phyloP scores from a whole-genome alignment of 2,888 invertebrate species.

The Crossocerus cetratus region DNA sequence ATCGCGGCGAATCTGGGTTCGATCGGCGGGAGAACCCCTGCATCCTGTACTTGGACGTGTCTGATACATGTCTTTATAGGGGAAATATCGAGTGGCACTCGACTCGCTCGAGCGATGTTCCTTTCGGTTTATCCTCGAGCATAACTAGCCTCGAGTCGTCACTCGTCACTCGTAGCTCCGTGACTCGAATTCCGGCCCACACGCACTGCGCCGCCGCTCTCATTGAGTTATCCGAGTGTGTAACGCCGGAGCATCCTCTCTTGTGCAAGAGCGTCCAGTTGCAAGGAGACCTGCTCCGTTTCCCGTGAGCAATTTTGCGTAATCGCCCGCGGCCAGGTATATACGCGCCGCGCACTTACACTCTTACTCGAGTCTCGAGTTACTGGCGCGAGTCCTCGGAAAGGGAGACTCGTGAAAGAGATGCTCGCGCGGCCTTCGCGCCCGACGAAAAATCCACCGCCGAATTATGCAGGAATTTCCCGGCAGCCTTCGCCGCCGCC shows the following conservation, averaged over 20 bases:
- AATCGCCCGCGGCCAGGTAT: slow-evolving; percentile 50
- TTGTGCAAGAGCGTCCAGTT: slow-evolving; percentile 56
- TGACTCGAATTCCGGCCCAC: neutral
- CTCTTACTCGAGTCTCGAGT: slow-evolving; percentile 48
- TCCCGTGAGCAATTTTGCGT: slow-evolving; percentile 72
- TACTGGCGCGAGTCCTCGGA: slow-evolving; percentile 15
- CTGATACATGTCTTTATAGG: too few relatives aligned
- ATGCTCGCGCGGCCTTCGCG: slow-evolving; percentile 22
- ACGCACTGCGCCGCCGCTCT: too few relatives aligned
- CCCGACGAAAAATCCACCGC: neutral
- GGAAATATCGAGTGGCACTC: too few relatives aligned
- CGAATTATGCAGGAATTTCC: neutral
- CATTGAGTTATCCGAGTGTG: neutral
- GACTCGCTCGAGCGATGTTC: too few relatives aligned
- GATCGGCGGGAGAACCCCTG: too few relatives aligned
- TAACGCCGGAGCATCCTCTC: slow-evolving; percentile 46
- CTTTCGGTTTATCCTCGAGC: too few relatives aligned
- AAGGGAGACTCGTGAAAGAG: slow-evolving; percentile 5
- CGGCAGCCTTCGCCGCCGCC: too few relatives aligned
- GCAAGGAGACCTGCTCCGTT: slow-evolving; percentile 63
- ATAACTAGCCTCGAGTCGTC: too few relatives aligned
- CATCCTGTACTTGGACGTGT: too few relatives aligned
- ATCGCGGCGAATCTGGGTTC: too few relatives aligned
- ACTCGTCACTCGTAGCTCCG: neutral
- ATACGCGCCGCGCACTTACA: slow-evolving; percentile 10